Evolutionary conservation across 2,888 invertebrate genomes (phyloP).

Genomic region (Caenorhabditis becei): DNA sequence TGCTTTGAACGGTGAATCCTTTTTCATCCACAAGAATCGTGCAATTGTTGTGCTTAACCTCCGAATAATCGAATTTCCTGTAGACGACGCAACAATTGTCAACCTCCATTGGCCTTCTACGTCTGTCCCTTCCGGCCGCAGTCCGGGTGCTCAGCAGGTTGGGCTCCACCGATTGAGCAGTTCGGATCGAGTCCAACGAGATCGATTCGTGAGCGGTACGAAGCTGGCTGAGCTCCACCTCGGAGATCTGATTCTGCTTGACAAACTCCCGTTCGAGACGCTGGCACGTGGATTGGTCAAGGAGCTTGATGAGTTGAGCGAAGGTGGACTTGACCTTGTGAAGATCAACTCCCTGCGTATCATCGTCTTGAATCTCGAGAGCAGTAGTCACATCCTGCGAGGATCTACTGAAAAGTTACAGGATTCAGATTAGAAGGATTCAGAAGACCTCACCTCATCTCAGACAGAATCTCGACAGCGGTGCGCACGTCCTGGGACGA

Average conservation of each 20-base stretch:
- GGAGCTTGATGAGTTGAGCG: constrained; percentile 47
- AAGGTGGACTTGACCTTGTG: constrained; percentile 51
- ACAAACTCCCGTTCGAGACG: constrained; percentile 57
- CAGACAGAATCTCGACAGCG: constrained; percentile 38
- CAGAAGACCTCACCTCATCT: constrained; percentile 14
- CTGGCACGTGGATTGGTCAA: constrained; percentile 47
- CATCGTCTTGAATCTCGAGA: constrained; percentile 38
- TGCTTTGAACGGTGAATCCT: no score
- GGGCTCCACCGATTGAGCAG: constrained; percentile 56
- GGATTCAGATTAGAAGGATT: background rate
- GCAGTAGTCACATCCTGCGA: constrained; percentile 51
- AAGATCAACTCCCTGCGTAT: constrained; percentile 32
- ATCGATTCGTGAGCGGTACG: constrained; percentile 53
- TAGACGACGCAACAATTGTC: no score
- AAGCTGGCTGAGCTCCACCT: constrained; percentile 39
- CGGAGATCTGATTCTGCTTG: constrained; percentile 43
- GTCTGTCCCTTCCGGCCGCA: no score
- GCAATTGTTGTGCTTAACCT: no score
- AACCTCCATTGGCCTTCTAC: no score
- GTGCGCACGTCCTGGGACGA: constrained; percentile 58
- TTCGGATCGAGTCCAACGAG: constrained; percentile 30
- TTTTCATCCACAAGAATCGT: no score
- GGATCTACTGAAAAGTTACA: constrained; percentile 28
- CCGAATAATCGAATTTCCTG: no score
- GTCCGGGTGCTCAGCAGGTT: constrained; percentile 52